Percentiles rank a stretch among this genome's conserved stretches.
These are phyloP conservation scores for Yponomeuta sedellus DNA, from an alignment of 2,888 invertebrate species.

Conservation along the genomic window DNA sequence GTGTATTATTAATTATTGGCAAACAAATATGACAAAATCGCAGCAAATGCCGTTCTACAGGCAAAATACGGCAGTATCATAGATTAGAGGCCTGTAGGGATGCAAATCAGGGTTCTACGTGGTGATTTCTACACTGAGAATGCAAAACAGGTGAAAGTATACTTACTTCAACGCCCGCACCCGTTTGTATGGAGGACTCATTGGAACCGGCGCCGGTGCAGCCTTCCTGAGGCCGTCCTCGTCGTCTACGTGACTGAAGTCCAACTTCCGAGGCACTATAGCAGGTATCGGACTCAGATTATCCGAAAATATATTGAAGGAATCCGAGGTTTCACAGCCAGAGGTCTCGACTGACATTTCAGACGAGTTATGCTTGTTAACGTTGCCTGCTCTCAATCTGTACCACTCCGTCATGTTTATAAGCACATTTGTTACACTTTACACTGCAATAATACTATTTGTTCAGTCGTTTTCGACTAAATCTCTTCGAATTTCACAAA, in stretches of 20 bases:
- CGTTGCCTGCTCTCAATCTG: conserved; percentile 59
- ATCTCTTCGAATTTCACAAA: conserved; percentile 25
- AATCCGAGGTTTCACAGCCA: conserved; percentile 79
- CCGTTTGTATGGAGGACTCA: conserved; percentile 76
- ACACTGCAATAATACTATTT: conserved; percentile 13
- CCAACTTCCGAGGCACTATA: conserved; percentile 77
- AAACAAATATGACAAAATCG: not conserved
- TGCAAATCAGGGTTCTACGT: conserved; percentile 27
- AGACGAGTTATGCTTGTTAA: conserved; percentile 62
- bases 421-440: conserved; percentile 50
- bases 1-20: too few relatives aligned
- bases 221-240: conserved; percentile 58
- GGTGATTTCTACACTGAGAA: conserved; percentile 33
- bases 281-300: conserved; percentile 76
- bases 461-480: not conserved
- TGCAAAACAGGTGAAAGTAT: conserved; percentile 25
- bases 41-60: not conserved
- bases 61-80: not conserved
- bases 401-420: conserved; percentile 65
- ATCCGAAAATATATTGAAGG: conserved; percentile 76
- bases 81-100: not conserved
- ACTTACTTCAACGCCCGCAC: conserved; percentile 75
- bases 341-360: conserved; percentile 77
- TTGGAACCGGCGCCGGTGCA: conserved; percentile 47
- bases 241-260: conserved; percentile 68